Evolutionary conservation across 2,888 invertebrate genomes (phyloP).

Genomic region (Drosophila melanocephala): DNA sequence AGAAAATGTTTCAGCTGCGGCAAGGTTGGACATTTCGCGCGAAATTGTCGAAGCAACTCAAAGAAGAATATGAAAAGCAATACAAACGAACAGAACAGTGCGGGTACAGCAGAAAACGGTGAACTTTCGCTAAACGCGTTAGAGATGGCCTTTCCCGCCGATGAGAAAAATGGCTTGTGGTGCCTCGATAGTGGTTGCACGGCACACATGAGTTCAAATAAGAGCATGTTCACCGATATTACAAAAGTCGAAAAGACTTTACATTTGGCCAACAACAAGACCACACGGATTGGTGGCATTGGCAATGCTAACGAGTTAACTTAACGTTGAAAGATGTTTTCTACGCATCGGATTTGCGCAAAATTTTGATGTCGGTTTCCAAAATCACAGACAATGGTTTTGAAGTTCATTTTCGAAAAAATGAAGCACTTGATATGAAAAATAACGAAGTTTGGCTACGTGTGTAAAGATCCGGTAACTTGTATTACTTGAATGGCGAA

Average conservation of each 20-base stretch:
- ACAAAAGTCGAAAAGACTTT: conserved; percentile 9
- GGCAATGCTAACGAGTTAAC: neutral
- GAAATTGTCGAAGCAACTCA: too few relatives aligned
- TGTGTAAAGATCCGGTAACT: neutral
- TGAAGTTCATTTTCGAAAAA: conserved; percentile 4
- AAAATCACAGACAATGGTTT: conserved; percentile 3
- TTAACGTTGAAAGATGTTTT: neutral
- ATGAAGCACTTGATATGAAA: conserved; percentile 3
- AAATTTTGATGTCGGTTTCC: neutral
- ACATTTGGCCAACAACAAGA: conserved; percentile 9
- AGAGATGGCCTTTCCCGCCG: too few relatives aligned
- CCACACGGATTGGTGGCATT: neutral
- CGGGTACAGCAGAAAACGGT: too few relatives aligned
- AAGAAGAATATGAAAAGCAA: too few relatives aligned
- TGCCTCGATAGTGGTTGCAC: neutral
- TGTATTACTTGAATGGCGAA: neutral
- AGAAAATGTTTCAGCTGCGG: too few relatives aligned
- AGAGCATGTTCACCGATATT: neutral
- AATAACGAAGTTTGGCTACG: neutral
- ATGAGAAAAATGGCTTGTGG: too few relatives aligned
- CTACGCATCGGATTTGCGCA: neutral
- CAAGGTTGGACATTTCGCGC: too few relatives aligned
- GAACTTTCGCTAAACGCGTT: too few relatives aligned
- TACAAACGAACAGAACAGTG: too few relatives aligned
- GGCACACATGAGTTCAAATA: conserved; percentile 3